These are phyloP conservation scores for Hydraecia micacea DNA, from an alignment of 2,888 invertebrate species.

Conservation along the genomic window DNA sequence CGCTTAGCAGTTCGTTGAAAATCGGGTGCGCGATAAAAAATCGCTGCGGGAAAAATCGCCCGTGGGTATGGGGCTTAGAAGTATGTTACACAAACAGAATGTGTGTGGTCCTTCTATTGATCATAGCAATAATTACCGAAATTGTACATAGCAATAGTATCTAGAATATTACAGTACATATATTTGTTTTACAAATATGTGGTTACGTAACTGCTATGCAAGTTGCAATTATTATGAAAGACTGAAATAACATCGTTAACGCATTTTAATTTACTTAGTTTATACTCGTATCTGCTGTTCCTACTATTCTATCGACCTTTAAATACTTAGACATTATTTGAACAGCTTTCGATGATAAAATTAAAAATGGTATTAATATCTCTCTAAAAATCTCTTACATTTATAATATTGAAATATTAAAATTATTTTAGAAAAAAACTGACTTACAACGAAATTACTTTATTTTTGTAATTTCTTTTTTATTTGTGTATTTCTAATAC, in stretches of 20 bases:
- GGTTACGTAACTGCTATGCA: slow-evolving; percentile 14
- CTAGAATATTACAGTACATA: slow-evolving; percentile 23
- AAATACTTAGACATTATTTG: background rate
- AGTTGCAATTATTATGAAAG: slow-evolving; percentile 1
- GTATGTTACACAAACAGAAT: slow-evolving; percentile 9
- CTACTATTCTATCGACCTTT: background rate
- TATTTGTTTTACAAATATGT: slow-evolving; percentile 4
- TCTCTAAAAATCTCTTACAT: background rate
- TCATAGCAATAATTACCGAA: slow-evolving; percentile 10
- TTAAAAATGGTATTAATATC: background rate
- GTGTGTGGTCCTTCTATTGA: slow-evolving; percentile 26
- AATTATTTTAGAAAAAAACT: background rate
- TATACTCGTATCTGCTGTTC: background rate
- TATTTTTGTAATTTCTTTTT: background rate
- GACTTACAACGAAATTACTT: background rate
- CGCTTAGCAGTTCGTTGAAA: background rate
- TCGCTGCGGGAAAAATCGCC: background rate
- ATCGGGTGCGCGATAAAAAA: background rate
- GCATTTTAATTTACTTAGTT: background rate
- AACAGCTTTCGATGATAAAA: slow-evolving; percentile 5
- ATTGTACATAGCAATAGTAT: slow-evolving; percentile 18
- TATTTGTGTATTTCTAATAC: background rate
- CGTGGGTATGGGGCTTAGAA: too few species aligned
- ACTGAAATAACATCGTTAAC: slow-evolving; percentile 13
- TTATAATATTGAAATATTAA: background rate